Base-by-base conservation (phyloP, 2,888 invertebrate species). In the Danaus chrysippus region DNA sequence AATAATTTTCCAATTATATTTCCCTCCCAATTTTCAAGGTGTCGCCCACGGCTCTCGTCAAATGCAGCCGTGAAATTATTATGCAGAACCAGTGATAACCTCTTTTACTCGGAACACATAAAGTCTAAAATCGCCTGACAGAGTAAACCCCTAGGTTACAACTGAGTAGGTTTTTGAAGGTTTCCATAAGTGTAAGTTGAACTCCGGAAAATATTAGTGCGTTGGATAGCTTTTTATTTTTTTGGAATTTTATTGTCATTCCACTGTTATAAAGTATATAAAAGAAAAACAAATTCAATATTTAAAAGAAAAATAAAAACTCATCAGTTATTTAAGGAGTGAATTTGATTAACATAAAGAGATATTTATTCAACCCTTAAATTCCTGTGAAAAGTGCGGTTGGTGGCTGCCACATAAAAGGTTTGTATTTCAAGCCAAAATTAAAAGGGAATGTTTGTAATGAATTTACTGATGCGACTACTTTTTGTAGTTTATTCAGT, bases 1-100 rank as follows among this genome's bases (percentile, higher is more conserved):
- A 86, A 90, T 90, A 91, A 91, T 91, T 90, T 87, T 88, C 90
- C 89, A 90, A 91, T 91, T 91, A 91, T 90, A 89, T 88, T 90
- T 89, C 87, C 87, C 87, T 84, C 87, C 81, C 90, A 90, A 90
- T 90, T 91, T 90, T 89, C 90, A 78, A 86, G 86, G 87, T 89
- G 90, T 89, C 91, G 91, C 90, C 80, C 81, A 81, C 83, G 88
- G 90, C 88, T 75, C 84, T 87, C 89, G 91, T 91, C 91, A 90
- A 88, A 79, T 79, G 87, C 90, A 91, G 87, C 82, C 82, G 77
- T 76, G 73, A 62, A 62, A 62, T 68, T 64, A 64, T 64, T 56
- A 64, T 61, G 55, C 59, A 56, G 44, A 42, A 58, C 56, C 49
- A 42, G 43, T 55, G 58, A 53, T 17, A 54, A 42, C 49, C 46